These are phyloP conservation scores for Orientallactaga bullata DNA, from an alignment of 2,113 vertebrate genomes.

Conservation along the genomic window DNA sequence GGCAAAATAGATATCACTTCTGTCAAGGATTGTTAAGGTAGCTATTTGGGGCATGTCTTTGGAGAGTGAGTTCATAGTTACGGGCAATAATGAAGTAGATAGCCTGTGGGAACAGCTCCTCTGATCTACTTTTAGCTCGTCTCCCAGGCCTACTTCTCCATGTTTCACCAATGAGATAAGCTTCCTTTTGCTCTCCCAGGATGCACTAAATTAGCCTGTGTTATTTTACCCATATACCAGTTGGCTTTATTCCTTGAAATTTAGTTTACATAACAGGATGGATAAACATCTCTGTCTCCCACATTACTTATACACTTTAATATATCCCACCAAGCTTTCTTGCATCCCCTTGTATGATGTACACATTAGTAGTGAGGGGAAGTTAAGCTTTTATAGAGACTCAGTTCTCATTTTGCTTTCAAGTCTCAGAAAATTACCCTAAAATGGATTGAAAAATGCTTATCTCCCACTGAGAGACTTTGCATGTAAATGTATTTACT, in stretches of 20 bases:
- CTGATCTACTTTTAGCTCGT: neutral
- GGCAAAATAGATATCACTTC: constrained; percentile 62
- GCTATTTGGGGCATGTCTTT: neutral
- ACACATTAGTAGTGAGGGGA: neutral
- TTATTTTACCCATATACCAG: neutral
- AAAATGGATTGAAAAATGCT: neutral
- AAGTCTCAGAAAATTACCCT: neutral
- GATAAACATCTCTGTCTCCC: neutral
- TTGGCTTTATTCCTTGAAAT: neutral
- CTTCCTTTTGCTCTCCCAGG: neutral
- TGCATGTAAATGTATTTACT: neutral
- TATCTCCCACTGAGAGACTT: neutral
- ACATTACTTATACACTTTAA: neutral
- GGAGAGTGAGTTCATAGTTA: neutral
- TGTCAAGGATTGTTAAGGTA: constrained; percentile 14
- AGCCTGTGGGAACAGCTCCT: neutral
- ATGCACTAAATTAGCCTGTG: neutral
- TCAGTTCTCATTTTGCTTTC: neutral
- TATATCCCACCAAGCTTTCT: accelerated
- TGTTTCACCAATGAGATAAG: neutral
- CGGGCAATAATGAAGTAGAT: neutral
- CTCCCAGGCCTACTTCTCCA: neutral
- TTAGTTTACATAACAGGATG: neutral
- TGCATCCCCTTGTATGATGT: neutral
- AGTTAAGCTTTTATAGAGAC: neutral